These are phyloP conservation scores for Drosophila phalerata DNA, from an alignment of 2,888 invertebrate species.

Conservation along the genomic window DNA sequence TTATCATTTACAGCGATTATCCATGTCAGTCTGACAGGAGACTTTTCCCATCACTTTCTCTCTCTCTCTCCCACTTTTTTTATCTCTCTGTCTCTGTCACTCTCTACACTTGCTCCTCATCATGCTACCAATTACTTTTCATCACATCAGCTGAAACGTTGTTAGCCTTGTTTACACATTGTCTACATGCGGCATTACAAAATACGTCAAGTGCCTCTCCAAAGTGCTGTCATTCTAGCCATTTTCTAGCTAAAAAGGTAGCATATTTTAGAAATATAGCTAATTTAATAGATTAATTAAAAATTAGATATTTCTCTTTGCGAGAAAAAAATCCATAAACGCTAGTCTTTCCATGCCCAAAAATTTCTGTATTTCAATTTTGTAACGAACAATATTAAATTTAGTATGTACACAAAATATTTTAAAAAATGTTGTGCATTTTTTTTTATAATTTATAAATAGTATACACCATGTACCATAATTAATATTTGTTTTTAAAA, in stretches of 20 bases:
- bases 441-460: no score
- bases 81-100: neutral
- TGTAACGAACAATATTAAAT: no score
- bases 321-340: no score
- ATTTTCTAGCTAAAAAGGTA: neutral
- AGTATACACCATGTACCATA: no score
- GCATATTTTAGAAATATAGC: neutral
- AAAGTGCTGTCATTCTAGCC: neutral
- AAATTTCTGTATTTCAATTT: no score
- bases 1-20: constrained; percentile 42
- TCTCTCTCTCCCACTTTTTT: neutral
- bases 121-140: constrained; percentile 34
- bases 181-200: constrained; percentile 66
- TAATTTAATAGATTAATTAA: no score
- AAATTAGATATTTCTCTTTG: no score
- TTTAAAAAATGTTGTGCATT: no score
- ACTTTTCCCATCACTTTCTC: neutral
- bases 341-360: no score
- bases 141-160: constrained; percentile 41
- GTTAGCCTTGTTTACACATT: constrained; percentile 76
- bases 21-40: constrained; percentile 4
- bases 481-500: no score
- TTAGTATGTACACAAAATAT: no score
- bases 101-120: neutral
- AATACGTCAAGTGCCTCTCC: constrained; percentile 1